These are phyloP conservation scores for Cyanoramphus novaezelandiae DNA, from an alignment of 2,113 vertebrate species.

Conservation along the genomic window DNA sequence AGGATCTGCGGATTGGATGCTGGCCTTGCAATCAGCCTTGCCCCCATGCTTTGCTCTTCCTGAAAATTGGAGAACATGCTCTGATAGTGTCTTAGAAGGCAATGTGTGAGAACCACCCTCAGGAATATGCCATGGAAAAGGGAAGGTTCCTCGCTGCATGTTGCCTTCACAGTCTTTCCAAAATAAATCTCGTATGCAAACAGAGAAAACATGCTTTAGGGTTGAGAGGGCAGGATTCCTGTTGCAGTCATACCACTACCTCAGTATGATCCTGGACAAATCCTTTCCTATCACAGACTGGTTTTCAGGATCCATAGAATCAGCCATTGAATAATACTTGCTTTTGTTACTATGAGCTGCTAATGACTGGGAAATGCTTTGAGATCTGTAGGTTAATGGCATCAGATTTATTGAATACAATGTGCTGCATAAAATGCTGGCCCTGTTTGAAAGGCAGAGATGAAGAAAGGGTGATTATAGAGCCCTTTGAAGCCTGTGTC, in stretches of 20 bases:
- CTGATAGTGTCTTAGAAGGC: not conserved
- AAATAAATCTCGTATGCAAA: not conserved
- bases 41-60: not conserved
- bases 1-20: not conserved
- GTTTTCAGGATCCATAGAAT: not conserved
- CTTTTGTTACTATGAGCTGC: not conserved
- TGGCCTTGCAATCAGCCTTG: not conserved
- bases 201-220: not conserved
- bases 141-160: not conserved
- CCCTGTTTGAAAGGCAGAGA: not conserved
- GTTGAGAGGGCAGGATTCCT: not conserved
- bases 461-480: not conserved
- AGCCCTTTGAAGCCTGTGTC: not conserved
- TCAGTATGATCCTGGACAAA: not conserved
- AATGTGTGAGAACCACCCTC: not conserved
- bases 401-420: not conserved
- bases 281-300: not conserved
- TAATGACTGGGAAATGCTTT: not conserved
- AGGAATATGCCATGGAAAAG: not conserved
- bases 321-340: not conserved
- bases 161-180: not conserved
- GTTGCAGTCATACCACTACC: not conserved
- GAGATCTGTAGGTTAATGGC: rapidly evolving
- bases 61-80: not conserved
- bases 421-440: not conserved